Percentiles rank a stretch among this genome's conserved stretches.
These are phyloP conservation scores for Podarcis raffonei DNA, from an alignment of 2,113 vertebrate species.

Conservation along the genomic window DNA sequence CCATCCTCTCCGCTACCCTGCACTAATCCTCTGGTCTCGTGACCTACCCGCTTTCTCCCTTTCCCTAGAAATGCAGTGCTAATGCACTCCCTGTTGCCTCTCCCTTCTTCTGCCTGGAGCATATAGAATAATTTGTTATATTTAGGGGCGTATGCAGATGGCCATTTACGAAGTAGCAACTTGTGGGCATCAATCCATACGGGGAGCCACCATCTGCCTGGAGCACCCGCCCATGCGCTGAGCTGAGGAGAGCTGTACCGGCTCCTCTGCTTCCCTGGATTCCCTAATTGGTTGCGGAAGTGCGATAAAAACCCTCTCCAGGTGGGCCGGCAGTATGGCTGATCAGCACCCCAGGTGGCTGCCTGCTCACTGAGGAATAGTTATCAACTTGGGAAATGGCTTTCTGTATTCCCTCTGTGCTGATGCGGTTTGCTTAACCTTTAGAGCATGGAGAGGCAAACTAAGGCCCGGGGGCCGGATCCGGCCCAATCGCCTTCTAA, in stretches of 20 bases:
- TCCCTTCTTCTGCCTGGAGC: not conserved
- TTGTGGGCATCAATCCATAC: not conserved
- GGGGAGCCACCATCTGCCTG: constrained; percentile 4
- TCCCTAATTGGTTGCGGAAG: not conserved
- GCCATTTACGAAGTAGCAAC: not conserved
- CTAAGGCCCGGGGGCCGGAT: too few relatives aligned
- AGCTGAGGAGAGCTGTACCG: not conserved
- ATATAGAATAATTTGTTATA: not conserved
- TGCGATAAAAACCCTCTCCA: not conserved
- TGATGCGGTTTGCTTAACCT: not conserved
- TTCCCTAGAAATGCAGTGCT: not conserved
- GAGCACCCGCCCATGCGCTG: not conserved
- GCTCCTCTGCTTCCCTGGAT: not conserved
- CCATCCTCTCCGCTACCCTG: not conserved
- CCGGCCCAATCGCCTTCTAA: too few relatives aligned
- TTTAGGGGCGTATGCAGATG: not conserved
- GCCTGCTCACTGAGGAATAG: not conserved
- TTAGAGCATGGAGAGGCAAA: too few relatives aligned
- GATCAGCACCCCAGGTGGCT: not conserved
- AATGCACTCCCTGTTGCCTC: not conserved
- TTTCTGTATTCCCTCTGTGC: not conserved
- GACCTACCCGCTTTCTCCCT: not conserved
- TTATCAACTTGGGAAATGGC: not conserved
- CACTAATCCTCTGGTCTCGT: not conserved
- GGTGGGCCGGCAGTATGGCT: not conserved